phyloP scores from a whole-genome alignment of 35 echinoderm and acorn worm species.

The Ophiothrix spiculata region DNA sequence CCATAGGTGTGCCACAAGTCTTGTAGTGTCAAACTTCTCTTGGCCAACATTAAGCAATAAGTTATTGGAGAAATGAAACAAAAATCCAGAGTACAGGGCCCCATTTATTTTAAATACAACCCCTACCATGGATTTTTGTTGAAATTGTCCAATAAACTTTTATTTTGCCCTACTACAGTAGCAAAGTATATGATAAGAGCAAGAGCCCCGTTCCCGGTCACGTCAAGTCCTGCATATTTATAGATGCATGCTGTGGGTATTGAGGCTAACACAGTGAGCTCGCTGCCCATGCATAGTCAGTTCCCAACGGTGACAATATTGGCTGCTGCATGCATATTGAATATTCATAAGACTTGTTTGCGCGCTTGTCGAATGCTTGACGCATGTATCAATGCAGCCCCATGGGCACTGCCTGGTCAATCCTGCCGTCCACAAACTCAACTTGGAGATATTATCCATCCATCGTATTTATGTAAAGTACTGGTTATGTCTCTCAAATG shows the following conservation, averaged over 20 bases:
- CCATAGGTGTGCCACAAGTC: too few species aligned
- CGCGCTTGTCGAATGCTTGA: slow-evolving; percentile 2
- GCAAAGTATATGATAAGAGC: too few species aligned
- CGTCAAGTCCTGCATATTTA: slow-evolving; percentile 12
- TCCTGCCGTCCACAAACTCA: background rate
- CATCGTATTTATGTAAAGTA: slow-evolving; percentile 7
- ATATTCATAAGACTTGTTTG: slow-evolving; percentile 7
- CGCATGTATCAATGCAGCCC: background rate
- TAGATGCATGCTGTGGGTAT: background rate
- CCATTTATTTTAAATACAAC: too few species aligned
- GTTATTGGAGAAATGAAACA: too few species aligned
- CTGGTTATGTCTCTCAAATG: too few species aligned
- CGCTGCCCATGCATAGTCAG: background rate
- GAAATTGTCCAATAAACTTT: too few species aligned
- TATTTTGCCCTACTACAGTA: too few species aligned
- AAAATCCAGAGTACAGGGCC: too few species aligned
- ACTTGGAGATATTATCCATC: slow-evolving; percentile 1
- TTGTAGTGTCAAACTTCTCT: too few species aligned
- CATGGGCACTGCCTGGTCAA: background rate
- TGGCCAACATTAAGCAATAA: too few species aligned
- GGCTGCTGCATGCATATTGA: slow-evolving; percentile 1
- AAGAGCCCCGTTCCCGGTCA: too few species aligned
- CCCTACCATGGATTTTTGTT: too few species aligned
- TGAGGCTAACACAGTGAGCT: background rate
- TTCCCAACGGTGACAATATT: background rate